Evolutionary conservation across 2,113 vertebrate species (phyloP).

Genomic region (Parotia lawesii): DNA sequence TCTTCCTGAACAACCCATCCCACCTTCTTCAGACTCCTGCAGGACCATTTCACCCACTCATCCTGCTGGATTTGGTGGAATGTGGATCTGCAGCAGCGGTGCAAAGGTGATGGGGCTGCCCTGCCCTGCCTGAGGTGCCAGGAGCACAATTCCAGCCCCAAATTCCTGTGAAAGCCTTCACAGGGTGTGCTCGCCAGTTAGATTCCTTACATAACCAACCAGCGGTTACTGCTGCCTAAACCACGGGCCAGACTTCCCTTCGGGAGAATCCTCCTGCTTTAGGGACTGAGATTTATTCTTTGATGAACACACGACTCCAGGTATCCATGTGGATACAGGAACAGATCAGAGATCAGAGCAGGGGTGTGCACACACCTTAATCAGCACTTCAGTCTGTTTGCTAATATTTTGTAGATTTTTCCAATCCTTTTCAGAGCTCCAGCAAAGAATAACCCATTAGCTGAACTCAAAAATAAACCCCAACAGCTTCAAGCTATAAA

Average conservation of each 20-base stretch:
- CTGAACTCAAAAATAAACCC: slow-evolving; percentile 24
- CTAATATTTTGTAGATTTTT: background rate
- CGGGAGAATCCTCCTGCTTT: background rate
- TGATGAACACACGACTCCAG: background rate
- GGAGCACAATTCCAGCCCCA: background rate
- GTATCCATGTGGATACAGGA: background rate
- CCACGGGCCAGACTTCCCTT: background rate
- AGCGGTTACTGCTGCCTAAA: background rate
- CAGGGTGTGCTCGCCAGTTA: background rate
- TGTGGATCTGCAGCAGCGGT: background rate
- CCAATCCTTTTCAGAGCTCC: background rate
- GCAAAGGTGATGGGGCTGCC: background rate
- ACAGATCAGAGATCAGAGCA: background rate
- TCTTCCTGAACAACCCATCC: background rate
- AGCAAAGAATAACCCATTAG: slow-evolving; percentile 5
- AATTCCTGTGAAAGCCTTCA: background rate
- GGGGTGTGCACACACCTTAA: background rate
- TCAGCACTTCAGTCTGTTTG: background rate
- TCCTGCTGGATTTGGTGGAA: accelerated
- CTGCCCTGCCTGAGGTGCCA: background rate
- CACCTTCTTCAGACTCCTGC: background rate
- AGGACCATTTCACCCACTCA: background rate
- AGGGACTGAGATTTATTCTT: background rate
- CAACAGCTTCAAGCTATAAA: slow-evolving; percentile 25
- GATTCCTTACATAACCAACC: background rate